phyloP scores from a whole-genome alignment of 2,888 invertebrate species.

The Andrena chrysosceles region DNA sequence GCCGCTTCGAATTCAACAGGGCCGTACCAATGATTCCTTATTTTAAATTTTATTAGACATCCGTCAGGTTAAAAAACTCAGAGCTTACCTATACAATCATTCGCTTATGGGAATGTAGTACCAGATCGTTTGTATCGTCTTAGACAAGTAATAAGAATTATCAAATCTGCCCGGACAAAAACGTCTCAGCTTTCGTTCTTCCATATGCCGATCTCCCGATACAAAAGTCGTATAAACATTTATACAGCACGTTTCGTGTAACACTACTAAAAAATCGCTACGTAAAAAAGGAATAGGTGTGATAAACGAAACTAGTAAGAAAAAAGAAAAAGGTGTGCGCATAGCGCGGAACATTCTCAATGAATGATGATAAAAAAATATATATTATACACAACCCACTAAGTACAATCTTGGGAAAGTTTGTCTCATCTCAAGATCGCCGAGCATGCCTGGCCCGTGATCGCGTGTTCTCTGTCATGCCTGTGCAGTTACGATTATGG shows the following conservation, averaged over 20 bases:
- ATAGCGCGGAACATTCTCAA: slow-evolving; percentile 41
- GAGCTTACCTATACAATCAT: slow-evolving; percentile 37
- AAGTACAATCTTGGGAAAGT: slow-evolving; percentile 40
- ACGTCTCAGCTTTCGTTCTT: slow-evolving; percentile 20
- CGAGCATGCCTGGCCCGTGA: background rate
- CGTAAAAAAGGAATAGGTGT: slow-evolving; percentile 19
- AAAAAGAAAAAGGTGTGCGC: slow-evolving; percentile 36
- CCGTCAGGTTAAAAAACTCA: slow-evolving; percentile 26
- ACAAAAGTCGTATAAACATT: slow-evolving; percentile 60
- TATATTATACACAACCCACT: slow-evolving; percentile 64
- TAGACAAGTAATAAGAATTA: slow-evolving; percentile 12
- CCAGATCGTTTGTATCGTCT: slow-evolving; percentile 37
- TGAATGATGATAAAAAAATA: slow-evolving; percentile 64
- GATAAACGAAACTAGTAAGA: slow-evolving; percentile 38
- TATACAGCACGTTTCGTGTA: slow-evolving; percentile 29
- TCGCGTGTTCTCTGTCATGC: slow-evolving; percentile 22
- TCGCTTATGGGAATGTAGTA: slow-evolving; percentile 56
- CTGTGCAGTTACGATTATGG: slow-evolving; percentile 14
- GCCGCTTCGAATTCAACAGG: slow-evolving; percentile 36
- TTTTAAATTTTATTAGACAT: slow-evolving; percentile 22
- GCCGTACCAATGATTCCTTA: slow-evolving; percentile 17
- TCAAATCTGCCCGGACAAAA: slow-evolving; percentile 18
- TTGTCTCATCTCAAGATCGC: slow-evolving; percentile 7
- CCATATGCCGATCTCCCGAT: slow-evolving; percentile 45
- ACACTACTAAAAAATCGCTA: slow-evolving; percentile 29